Conservation (phyloP, 2,888 invertebrate genomes). For the Luperina nickerlii region DNA sequence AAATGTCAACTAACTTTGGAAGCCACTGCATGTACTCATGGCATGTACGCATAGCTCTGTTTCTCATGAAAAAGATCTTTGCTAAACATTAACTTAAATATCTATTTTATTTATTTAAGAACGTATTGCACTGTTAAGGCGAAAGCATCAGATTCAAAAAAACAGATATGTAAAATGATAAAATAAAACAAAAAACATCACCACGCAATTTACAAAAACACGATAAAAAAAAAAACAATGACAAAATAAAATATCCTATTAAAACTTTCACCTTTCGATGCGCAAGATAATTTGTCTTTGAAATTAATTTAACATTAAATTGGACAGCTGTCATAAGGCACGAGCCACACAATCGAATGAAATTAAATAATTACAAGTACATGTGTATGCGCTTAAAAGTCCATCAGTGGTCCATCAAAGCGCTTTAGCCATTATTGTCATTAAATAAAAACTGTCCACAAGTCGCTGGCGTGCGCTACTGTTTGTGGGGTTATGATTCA, state of each 20-base stretch:
- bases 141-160: too few species aligned
- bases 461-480: slow-evolving; percentile 72
- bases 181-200: background rate
- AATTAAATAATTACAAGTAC: slow-evolving; percentile 76
- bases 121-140: too few species aligned
- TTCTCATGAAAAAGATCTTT: background rate
- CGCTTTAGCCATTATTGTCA: slow-evolving; percentile 69
- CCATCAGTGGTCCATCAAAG: slow-evolving; percentile 59
- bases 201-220: slow-evolving; percentile 2
- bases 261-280: slow-evolving; percentile 39
- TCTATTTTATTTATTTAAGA: too few species aligned
- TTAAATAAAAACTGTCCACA: slow-evolving; percentile 69
- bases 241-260: slow-evolving; percentile 22
- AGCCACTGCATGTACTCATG: background rate
- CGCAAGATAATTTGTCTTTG: slow-evolving; percentile 56
- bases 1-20: too few species aligned
- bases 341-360: slow-evolving; percentile 60
- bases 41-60: background rate
- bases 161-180: background rate
- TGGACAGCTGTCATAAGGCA: slow-evolving; percentile 54
- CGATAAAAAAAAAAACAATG: background rate
- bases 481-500: slow-evolving; percentile 44
- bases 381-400: slow-evolving; percentile 79
- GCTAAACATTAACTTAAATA: background rate
- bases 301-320: slow-evolving; percentile 60